These are phyloP conservation scores for Taphrorychus bicolor DNA, from an alignment of 2,888 invertebrate species.

Conservation along the genomic window DNA sequence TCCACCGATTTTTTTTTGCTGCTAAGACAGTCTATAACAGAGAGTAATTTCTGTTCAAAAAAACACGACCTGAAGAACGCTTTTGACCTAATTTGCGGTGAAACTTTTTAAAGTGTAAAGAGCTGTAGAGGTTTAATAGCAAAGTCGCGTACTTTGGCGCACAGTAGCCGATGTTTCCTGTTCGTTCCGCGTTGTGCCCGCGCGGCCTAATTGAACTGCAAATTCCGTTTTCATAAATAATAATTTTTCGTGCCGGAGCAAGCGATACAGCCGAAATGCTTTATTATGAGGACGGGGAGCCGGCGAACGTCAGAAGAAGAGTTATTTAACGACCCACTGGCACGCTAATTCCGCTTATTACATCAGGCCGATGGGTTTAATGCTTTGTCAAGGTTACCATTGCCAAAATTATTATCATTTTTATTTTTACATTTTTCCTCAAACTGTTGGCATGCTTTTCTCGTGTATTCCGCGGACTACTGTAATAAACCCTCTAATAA, in stretches of 20 bases:
- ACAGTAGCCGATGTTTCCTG: slow-evolving; percentile 13
- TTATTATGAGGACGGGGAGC: slow-evolving; percentile 22
- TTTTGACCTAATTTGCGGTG: background rate
- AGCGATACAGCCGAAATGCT: slow-evolving; percentile 27
- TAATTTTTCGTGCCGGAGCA: slow-evolving; percentile 18
- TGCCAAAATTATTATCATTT: background rate
- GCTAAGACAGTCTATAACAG: too few species aligned
- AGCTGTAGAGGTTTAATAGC: background rate
- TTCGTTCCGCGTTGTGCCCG: slow-evolving; percentile 19
- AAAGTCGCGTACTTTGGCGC: background rate
- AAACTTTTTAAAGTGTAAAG: background rate
- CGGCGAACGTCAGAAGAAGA: slow-evolving; percentile 23
- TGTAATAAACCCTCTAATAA: background rate
- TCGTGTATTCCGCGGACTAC: background rate
- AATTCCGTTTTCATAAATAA: slow-evolving; percentile 25
- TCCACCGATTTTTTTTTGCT: too few species aligned
- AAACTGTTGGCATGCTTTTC: background rate
- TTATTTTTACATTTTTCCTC: background rate
- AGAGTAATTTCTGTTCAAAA: too few species aligned
- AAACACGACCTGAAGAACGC: too few species aligned
- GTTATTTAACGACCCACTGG: slow-evolving; percentile 25
- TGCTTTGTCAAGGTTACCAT: background rate
- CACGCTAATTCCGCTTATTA: slow-evolving; percentile 21
- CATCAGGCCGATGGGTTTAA: background rate
- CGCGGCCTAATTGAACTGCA: slow-evolving; percentile 27